phyloP scores from a whole-genome alignment of 2,113 vertebrate species.

The Bothrops jararaca region DNA sequence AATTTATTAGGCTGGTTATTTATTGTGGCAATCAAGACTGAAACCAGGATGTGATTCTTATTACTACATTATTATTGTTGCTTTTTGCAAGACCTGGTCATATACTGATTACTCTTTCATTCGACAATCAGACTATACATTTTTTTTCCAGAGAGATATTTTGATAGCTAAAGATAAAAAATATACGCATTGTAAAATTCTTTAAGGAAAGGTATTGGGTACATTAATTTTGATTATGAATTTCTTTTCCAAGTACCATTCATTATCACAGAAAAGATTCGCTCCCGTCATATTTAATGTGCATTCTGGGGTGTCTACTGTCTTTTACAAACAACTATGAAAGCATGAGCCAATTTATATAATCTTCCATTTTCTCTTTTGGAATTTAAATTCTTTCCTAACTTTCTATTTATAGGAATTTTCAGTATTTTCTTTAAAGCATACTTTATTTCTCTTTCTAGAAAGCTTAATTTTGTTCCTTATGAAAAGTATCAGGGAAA shows the following conservation, averaged over 20 bases:
- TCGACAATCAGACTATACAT: constrained; percentile 20
- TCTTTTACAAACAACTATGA: background rate
- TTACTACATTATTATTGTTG: background rate
- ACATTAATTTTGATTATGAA: background rate
- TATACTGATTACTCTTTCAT: constrained; percentile 33
- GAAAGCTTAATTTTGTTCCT: background rate
- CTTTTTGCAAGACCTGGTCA: background rate
- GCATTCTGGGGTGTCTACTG: background rate
- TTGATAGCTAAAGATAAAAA: background rate
- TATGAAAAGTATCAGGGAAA: background rate
- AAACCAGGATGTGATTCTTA: rapidly evolving
- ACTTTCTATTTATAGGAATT: background rate
- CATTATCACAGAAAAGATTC: background rate
- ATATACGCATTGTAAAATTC: too few relatives aligned
- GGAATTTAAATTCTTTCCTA: background rate
- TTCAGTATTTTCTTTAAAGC: rapidly evolving
- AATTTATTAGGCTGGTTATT: background rate
- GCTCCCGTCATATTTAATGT: background rate
- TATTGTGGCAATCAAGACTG: background rate
- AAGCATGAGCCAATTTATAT: rapidly evolving
- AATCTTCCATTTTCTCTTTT: background rate
- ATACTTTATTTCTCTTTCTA: rapidly evolving
- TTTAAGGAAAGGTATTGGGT: background rate
- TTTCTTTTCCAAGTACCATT: background rate
- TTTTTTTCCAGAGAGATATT: background rate